Evolutionary conservation across 2,888 invertebrate genomes (phyloP).

Genomic region (Ramazzottius varieornatus): DNA sequence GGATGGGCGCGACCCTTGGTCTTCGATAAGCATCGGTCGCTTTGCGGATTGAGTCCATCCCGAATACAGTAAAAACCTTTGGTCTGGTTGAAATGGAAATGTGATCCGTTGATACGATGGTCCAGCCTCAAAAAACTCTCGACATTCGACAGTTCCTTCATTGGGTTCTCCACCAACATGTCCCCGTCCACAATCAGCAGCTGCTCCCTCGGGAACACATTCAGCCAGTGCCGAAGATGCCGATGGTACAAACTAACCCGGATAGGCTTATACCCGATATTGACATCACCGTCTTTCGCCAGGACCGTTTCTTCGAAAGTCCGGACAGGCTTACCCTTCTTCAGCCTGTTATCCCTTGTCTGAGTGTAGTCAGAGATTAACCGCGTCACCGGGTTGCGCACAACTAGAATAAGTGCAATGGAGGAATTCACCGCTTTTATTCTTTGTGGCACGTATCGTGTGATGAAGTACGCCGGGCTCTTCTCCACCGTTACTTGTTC

Average conservation of each 20-base stretch:
- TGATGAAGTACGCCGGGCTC: conserved; percentile 89
- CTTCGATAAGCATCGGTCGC: conserved; percentile 53
- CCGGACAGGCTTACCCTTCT: conserved; percentile 15
- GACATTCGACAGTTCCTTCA: conserved; percentile 55
- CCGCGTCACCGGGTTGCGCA: conserved; percentile 77
- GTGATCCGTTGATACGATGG: conserved; percentile 43
- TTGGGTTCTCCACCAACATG: conserved; percentile 61
- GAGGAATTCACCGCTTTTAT: conserved; percentile 77
- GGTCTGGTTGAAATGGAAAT: conserved; percentile 85
- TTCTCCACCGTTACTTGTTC: conserved; percentile 88
- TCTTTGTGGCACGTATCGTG: conserved; percentile 72
- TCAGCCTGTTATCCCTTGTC: conserved; percentile 35
- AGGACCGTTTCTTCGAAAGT: conserved; percentile 24
- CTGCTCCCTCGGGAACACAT: conserved; percentile 66
- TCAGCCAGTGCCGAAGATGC: conserved; percentile 67
- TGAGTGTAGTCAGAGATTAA: conserved; percentile 92
- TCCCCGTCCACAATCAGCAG: conserved; percentile 84
- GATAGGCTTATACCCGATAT: conserved; percentile 25
- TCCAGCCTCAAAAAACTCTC: conserved; percentile 56
- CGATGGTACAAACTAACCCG: conserved; percentile 57
- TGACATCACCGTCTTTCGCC: conserved; percentile 18
- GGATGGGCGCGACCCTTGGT: conserved; percentile 64
- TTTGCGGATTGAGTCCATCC: conserved; percentile 23
- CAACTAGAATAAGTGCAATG: conserved; percentile 65
- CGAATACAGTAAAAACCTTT: conserved; percentile 70